Base-by-base conservation (phyloP, 2,797 vertebrate species). In the Lophotriccus pileatus region DNA sequence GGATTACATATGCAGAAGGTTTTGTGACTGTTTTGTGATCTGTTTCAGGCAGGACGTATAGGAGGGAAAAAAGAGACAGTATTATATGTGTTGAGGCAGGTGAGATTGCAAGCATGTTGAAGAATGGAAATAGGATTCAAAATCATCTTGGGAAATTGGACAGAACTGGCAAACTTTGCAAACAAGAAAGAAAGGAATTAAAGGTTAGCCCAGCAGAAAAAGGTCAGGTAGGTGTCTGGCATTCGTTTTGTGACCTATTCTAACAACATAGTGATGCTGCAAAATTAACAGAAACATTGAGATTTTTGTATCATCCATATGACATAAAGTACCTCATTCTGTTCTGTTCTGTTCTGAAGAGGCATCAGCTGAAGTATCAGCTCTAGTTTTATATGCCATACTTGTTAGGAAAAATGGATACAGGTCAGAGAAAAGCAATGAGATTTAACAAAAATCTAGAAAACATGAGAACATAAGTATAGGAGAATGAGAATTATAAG, bases 401-500 rank as follows among this genome's bases (percentile, higher is more conserved):
- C 30, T 86, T 75, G 17, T 60, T 76, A 74, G 28, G 27, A 56
- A 63, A 83, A 59, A 49, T 0, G 0, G 43, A 60, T 44, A 9
- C 27, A n/a, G 19, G 46, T 87, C 75, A 28, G 30, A 69, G 52
- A 63, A 66, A 6, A 76, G 22, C 59, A 79, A 49, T 30, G 52
- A 49, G 56, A 80, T 89, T 85, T 63, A 83, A 47, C 8, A 63
- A 46, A 86, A 81, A 36, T 78, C 28, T 49, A 72, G 69, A 81
- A 77, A 80, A 73, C 0, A 0, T 68, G 25, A 46, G 62, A 80
- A 53, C 3, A 0, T 66, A 64, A 22, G 7, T n/a, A 24, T 28
- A 12, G 39, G 28, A 69, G 55, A 58, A 79, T 50, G 73, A 86
- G 52, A 90, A 84, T 72, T 17, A 19, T 0, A 80, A 76, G 72